phyloP scores from a whole-genome alignment of 2,797 vertebrate species.

The Neomorphus geoffroyi region DNA sequence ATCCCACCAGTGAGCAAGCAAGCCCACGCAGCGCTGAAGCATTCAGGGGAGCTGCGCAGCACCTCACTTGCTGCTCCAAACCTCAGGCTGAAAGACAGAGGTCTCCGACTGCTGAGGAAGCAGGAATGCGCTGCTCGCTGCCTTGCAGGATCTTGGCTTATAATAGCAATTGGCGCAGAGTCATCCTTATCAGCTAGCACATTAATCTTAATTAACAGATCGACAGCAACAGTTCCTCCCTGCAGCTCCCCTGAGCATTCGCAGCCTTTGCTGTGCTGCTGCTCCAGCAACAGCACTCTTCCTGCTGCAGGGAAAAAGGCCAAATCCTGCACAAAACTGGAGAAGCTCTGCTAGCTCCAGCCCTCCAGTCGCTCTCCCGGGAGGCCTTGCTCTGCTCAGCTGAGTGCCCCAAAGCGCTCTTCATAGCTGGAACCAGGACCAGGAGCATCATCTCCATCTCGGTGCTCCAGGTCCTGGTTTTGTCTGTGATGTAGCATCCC shows the following conservation, averaged over 20 bases:
- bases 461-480: not conserved
- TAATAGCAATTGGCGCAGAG: constrained; percentile 44
- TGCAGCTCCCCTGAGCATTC: constrained; percentile 48
- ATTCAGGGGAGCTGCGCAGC: not conserved
- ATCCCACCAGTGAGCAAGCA: not conserved
- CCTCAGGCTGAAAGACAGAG: not conserved
- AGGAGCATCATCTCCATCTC: not conserved
- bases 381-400: not conserved
- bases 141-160: constrained; percentile 27
- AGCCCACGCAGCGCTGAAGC: rapidly evolving
- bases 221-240: constrained; percentile 64
- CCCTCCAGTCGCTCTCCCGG: not conserved
- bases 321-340: not conserved
- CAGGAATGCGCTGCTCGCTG: not conserved
- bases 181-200: constrained; percentile 70
- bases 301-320: rapidly evolving
- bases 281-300: not conserved
- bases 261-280: not conserved
- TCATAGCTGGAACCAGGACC: not conserved
- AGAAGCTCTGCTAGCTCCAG: not conserved
- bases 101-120: constrained; percentile 17
- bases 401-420: rapidly evolving
- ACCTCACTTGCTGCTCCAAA: not conserved
- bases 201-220: constrained; percentile 75
- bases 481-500: not conserved